Conservation (phyloP, 2,888 invertebrate species). For the Drosophila rubida region DNA sequence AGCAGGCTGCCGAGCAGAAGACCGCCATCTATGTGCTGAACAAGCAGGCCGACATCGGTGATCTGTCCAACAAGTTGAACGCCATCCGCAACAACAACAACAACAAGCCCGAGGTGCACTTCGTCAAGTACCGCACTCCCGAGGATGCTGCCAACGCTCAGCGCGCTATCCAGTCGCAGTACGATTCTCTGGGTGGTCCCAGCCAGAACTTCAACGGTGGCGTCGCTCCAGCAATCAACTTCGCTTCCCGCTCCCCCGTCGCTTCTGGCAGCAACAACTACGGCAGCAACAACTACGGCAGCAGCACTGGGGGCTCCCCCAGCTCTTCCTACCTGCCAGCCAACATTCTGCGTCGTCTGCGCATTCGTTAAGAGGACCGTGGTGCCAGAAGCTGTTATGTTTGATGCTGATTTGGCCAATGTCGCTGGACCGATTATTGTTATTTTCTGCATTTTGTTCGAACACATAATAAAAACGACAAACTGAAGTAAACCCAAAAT, state of each 20-base stretch:
- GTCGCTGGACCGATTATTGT: conserved; percentile 58
- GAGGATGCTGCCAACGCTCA: conserved; percentile 82
- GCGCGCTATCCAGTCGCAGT: conserved; percentile 75
- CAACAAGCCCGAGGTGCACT: conserved; percentile 82
- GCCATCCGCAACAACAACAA: conserved; percentile 63
- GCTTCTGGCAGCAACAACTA: conserved; percentile 18
- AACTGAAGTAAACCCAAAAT: conserved; percentile 42
- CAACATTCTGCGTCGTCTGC: conserved; percentile 75
- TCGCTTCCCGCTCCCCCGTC: conserved; percentile 67
- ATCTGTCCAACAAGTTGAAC: conserved; percentile 72
- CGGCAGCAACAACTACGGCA: conserved; percentile 30
- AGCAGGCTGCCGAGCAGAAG: conserved; percentile 75
- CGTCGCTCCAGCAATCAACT: conserved; percentile 79
- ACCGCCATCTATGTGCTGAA: conserved; percentile 81
- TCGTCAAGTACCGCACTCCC: conserved; percentile 82
- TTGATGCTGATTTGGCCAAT: conserved; percentile 38
- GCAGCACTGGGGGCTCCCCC: conserved; percentile 42
- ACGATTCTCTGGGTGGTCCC: conserved; percentile 76
- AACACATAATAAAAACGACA: conserved; percentile 60
- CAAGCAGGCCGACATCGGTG: conserved; percentile 78
- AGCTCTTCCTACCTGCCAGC: conserved; percentile 71
- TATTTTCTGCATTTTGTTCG: conserved; percentile 54
- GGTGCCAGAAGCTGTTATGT: not conserved
- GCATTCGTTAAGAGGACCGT: conserved; percentile 64
- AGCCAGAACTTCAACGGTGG: conserved; percentile 75